Conservation (phyloP, 30 jellyfish, hydroid and myxozoan genomes). For the Sanderia malayensis region DNA sequence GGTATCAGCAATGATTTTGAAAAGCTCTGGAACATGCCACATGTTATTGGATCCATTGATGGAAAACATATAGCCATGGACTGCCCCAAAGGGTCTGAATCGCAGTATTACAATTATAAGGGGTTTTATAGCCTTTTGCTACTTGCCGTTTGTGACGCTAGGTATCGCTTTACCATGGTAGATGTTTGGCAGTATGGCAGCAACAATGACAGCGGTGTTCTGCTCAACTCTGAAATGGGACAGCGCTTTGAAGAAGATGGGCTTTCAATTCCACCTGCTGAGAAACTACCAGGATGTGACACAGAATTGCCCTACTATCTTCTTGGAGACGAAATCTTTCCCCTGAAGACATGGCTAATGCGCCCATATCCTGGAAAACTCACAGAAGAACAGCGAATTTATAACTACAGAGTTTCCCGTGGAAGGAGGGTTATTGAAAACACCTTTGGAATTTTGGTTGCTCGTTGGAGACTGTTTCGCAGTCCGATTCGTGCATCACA, state of each 20-base stretch:
- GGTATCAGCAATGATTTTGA: not conserved
- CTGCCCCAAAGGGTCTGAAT: not conserved
- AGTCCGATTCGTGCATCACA: conserved; percentile 28
- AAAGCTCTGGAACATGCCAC: not conserved
- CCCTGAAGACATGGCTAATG: no score
- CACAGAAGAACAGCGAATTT: conserved; percentile 30
- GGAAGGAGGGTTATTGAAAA: conserved; percentile 4
- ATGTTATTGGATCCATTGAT: not conserved
- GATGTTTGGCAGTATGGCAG: not conserved
- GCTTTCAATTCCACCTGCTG: conserved; percentile 12
- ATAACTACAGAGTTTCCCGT: conserved; percentile 44
- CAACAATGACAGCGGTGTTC: not conserved
- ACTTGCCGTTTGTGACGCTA: not conserved
- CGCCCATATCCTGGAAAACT: conserved; percentile 8
- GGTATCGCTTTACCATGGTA: not conserved
- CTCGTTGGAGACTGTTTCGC: conserved; percentile 39
- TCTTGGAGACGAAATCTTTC: no score
- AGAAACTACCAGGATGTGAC: conserved; percentile 3
- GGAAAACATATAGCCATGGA: not conserved
- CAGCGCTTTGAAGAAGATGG: conserved; percentile 43
- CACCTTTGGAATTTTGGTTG: conserved; percentile 43
- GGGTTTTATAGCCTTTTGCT: not conserved
- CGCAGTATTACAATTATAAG: not conserved
- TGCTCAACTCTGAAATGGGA: conserved; percentile 35
- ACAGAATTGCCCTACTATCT: conserved; percentile 42